Base-by-base conservation (phyloP, 2,113 vertebrate species). In the Atrichornis clamosus region DNA sequence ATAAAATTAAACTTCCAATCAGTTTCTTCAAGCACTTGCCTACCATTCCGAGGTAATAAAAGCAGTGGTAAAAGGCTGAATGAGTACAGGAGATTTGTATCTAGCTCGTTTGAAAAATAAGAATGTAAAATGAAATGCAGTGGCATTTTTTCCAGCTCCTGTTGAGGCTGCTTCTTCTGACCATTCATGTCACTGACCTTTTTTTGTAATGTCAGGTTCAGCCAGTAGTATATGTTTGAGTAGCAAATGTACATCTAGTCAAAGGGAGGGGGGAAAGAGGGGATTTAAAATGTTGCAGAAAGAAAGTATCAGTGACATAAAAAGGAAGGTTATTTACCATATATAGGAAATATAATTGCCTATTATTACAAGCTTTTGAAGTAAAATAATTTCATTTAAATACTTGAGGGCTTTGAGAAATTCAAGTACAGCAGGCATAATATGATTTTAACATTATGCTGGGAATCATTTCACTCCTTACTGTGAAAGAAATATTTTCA, bases 321-420 rank as follows among this genome's bases (percentile, higher is more conserved):
- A 52, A 84, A 84, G 62, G 64, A 76, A 85, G 9, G 50, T 59
- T 90, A 83, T 84, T 92, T 94, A 81, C 72, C 68, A 33, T 83
- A 47, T 90, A 55, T 62, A 92, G 73, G 80, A 89, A 75, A 70
- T 64, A 42, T 74, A 95, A 95, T 93, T 96, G 91, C 76, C 80
- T 89, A 39, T 55, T 84, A 52, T 89, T 95, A 70, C 49, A 78
- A 75, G 91, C 91, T 95, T 84, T 95, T 97, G 89, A 92, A 95
- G 76, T 93, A 78, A 92, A 95, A 93, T 92, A 90, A 91, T 88
- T 96, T 96, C 80, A 91, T 97, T 96, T 96, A 82, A 96, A 89
- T 96, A 92, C 80, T 84, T 95, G 79, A 56, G 91, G 84, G 73
- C 74, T 92, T 95, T 89, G 84, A 87, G 80, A 89, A 60, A 67